Conservation (phyloP, 2,888 invertebrate genomes). For the Loripinus fragilis region DNA sequence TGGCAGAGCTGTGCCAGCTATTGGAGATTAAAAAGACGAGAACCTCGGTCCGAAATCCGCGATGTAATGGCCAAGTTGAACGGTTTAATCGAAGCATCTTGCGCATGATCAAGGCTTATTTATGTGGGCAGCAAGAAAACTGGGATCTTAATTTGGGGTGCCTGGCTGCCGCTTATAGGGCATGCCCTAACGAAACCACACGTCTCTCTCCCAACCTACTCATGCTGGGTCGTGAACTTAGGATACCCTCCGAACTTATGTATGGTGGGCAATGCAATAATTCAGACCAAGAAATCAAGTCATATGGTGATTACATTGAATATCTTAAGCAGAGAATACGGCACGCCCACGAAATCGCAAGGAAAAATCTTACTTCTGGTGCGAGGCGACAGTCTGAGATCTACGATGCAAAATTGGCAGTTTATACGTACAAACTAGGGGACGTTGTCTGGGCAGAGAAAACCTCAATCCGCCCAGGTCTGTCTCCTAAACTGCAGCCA, state of each 20-base stretch:
- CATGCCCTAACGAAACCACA: slow-evolving; percentile 30
- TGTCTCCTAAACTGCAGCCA: too few relatives aligned
- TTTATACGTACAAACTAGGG: too few relatives aligned
- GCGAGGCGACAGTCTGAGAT: too few relatives aligned
- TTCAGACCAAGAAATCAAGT: too few relatives aligned
- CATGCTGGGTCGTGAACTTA: slow-evolving; percentile 35
- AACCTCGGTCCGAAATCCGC: slow-evolving; percentile 31
- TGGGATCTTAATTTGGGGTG: slow-evolving; percentile 28
- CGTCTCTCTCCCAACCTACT: slow-evolving; percentile 39
- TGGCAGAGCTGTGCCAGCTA: slow-evolving; percentile 28
- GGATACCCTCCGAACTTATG: slow-evolving; percentile 20
- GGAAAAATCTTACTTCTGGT: too few relatives aligned
- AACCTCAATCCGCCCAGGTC: too few relatives aligned
- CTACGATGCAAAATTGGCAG: too few relatives aligned
- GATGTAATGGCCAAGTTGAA: slow-evolving; percentile 39
- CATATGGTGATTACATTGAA: too few relatives aligned
- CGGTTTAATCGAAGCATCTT: slow-evolving; percentile 39
- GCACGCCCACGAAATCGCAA: too few relatives aligned
- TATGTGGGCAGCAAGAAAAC: slow-evolving; percentile 24
- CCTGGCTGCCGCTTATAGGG: slow-evolving; percentile 29
- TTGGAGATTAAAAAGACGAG: slow-evolving; percentile 39
- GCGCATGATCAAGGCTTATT: slow-evolving; percentile 25
- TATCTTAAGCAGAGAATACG: too few relatives aligned
- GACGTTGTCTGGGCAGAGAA: too few relatives aligned
- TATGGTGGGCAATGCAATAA: too few relatives aligned